Conservation (phyloP, 2,797 vertebrate species). For the Arctocebus calabarensis region DNA sequence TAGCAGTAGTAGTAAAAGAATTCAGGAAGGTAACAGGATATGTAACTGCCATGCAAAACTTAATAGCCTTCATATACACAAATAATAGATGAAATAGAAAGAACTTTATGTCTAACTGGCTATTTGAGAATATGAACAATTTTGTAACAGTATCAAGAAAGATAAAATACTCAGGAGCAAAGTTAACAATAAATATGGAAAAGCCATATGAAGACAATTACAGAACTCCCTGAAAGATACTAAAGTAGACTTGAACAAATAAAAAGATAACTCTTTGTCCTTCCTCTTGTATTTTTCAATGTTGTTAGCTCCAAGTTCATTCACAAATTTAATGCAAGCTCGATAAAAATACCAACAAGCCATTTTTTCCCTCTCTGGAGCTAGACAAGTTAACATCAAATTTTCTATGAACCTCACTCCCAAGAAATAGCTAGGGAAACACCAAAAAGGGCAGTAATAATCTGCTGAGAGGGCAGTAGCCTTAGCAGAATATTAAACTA, state of each 20-base stretch:
- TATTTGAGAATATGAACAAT: no score
- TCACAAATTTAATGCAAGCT: constrained; percentile 5
- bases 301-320: constrained; percentile 16
- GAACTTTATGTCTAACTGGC: no score
- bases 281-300: background rate
- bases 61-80: background rate
- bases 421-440: background rate
- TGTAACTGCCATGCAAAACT: background rate
- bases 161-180: background rate
- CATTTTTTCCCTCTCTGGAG: background rate
- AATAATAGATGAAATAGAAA: background rate
- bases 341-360: background rate
- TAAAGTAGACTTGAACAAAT: background rate
- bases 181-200: background rate
- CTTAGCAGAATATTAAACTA: background rate
- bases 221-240: background rate
- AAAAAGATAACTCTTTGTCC: background rate
- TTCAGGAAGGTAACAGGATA: background rate
- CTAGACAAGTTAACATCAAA: background rate
- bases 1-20: background rate
- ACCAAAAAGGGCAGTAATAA: background rate
- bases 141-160: no score
- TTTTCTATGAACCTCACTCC: background rate
- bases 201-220: background rate
- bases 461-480: background rate